Evolutionary conservation across 2,797 vertebrate species (phyloP).

Genomic region (Acomys russatus): DNA sequence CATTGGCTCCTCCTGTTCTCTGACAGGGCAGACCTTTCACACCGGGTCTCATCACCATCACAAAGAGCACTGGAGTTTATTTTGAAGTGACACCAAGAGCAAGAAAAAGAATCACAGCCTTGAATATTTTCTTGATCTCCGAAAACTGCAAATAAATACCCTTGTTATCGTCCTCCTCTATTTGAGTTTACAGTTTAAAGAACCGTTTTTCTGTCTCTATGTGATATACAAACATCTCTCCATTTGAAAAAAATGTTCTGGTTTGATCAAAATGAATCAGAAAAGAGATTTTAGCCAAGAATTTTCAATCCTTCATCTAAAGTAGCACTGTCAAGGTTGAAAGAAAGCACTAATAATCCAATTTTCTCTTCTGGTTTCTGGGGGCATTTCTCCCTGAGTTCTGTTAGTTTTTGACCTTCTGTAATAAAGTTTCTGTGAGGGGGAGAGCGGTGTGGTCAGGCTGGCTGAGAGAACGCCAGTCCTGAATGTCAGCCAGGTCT

Average conservation of each 20-base stretch:
- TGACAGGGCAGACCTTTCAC: neutral
- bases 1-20: constrained; percentile 13
- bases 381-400: constrained; percentile 38
- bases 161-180: constrained; percentile 22
- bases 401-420: neutral
- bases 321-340: neutral
- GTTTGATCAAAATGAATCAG: constrained; percentile 70
- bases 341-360: constrained; percentile 67
- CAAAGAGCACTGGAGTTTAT: neutral
- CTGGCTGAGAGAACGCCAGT: neutral
- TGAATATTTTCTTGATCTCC: constrained; percentile 55
- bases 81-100: constrained; percentile 12
- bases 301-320: constrained; percentile 39
- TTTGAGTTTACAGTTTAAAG: constrained; percentile 51
- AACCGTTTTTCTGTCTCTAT: constrained; percentile 35
- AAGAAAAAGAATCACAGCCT: constrained; percentile 25
- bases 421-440: constrained; percentile 1
- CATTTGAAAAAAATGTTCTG: constrained; percentile 30
- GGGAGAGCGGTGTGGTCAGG: neutral
- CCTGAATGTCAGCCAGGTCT: neutral
- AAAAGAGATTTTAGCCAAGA: constrained; percentile 13
- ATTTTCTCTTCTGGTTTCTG: constrained; percentile 50
- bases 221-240: constrained; percentile 44
- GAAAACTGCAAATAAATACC: constrained; percentile 55
- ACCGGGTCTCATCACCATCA: neutral